Evolutionary conservation across 64 coral and sea anemone species (phyloP).

Genomic region (Astreopora myriophthalma): DNA sequence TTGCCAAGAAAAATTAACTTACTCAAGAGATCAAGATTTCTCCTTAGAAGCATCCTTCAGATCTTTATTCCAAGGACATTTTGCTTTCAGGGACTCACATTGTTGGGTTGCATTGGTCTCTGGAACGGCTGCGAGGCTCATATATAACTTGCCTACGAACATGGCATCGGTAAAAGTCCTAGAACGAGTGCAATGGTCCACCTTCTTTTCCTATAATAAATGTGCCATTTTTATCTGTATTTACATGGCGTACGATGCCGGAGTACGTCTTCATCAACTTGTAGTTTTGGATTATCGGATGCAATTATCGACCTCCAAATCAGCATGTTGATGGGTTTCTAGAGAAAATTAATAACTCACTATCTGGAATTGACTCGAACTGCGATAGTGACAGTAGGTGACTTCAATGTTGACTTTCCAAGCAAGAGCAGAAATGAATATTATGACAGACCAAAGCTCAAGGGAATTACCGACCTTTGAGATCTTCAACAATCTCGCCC

Average conservation of each 20-base stretch:
- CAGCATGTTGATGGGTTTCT: background rate
- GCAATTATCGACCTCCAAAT: background rate
- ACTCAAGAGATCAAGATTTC: slow-evolving; percentile 4
- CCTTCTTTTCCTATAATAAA: background rate
- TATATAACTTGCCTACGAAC: background rate
- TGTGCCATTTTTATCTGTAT: background rate
- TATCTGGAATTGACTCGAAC: background rate
- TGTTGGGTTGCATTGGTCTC: background rate
- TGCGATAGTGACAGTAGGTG: background rate
- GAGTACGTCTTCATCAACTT: background rate
- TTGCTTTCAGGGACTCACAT: background rate
- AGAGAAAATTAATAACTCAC: background rate
- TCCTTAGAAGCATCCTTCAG: background rate
- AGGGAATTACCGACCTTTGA: background rate
- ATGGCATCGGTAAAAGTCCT: background rate
- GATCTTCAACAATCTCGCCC: background rate
- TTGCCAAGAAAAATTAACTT: background rate
- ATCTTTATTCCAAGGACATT: background rate
- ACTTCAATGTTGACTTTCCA: background rate
- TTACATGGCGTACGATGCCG: background rate
- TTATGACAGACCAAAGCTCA: background rate
- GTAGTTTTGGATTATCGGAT: slow-evolving; percentile 7
- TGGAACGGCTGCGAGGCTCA: background rate
- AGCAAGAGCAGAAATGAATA: background rate
- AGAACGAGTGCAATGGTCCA: background rate